These are phyloP conservation scores for Lagria hirta DNA, from an alignment of 2,888 invertebrate genomes.

Conservation along the genomic window DNA sequence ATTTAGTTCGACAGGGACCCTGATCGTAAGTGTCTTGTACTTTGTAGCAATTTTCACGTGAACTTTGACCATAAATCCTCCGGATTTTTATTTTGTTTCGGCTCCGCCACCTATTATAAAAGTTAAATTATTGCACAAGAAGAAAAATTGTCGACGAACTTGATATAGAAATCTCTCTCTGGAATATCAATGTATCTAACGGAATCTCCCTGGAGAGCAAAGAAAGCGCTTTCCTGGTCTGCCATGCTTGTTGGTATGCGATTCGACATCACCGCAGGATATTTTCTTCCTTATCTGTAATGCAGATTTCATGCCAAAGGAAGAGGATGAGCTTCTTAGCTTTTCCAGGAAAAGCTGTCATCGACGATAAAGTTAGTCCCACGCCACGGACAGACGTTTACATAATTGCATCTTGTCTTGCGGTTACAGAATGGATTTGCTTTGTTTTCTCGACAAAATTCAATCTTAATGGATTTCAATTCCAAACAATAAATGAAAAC, in stretches of 20 bases:
- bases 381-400: constrained; percentile 45
- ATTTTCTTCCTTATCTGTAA: constrained; percentile 21
- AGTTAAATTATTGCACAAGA: constrained; percentile 16
- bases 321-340: background rate
- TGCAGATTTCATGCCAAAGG: background rate
- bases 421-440: constrained; percentile 7
- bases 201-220: constrained; percentile 23
- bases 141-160: constrained; percentile 32
- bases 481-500: too few species aligned
- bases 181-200: constrained; percentile 40
- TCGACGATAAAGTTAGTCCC: constrained; percentile 10
- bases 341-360: constrained; percentile 1
- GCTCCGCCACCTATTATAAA: constrained; percentile 7
- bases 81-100: too few species aligned
- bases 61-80: constrained; percentile 9
- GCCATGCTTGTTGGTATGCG: constrained; percentile 3
- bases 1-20: constrained; percentile 32
- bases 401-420: constrained; percentile 44
- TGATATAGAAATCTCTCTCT: constrained; percentile 38
- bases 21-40: constrained; percentile 29
- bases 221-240: constrained; percentile 13
- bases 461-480: too few species aligned
- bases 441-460: constrained; percentile 8
- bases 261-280: constrained; percentile 13
- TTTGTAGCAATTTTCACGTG: constrained; percentile 31